Evolutionary conservation across 2,113 vertebrate genomes (phyloP).

Genomic region (Eubucco bourcierii): DNA sequence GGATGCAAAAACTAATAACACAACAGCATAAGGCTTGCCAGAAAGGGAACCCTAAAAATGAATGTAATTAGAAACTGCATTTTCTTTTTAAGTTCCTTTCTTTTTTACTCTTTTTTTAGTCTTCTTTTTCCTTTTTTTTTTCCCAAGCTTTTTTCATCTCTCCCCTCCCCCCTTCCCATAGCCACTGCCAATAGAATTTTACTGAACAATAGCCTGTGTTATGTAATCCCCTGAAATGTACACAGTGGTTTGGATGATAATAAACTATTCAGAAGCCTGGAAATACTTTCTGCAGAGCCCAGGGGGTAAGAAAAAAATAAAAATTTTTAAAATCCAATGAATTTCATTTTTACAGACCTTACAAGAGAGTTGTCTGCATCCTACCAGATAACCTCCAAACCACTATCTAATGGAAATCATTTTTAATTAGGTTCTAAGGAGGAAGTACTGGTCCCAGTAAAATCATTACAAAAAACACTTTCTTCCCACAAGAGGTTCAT

Average conservation of each 20-base stretch:
- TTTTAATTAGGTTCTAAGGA: slow-evolving; percentile 1
- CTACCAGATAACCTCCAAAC: not conserved
- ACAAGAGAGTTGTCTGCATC: not conserved
- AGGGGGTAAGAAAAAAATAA: not conserved
- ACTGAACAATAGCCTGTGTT: slow-evolving; percentile 15
- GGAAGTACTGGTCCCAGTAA: not conserved
- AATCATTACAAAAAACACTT: slow-evolving; percentile 7
- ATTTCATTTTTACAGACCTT: slow-evolving; percentile 35
- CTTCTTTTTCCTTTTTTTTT: not conserved
- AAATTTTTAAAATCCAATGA: not conserved
- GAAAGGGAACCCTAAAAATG: not conserved
- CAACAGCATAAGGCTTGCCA: not conserved
- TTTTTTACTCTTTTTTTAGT: not conserved
- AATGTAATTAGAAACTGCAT: not conserved
- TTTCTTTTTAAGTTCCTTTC: not conserved
- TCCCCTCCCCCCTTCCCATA: not conserved
- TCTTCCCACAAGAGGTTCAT: not conserved
- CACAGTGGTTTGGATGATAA: slow-evolving; percentile 12
- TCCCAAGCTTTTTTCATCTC: not conserved
- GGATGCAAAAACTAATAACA: no score
- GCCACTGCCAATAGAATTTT: not conserved
- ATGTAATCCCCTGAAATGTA: slow-evolving; percentile 12
- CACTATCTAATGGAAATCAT: not conserved
- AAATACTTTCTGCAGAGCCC: slow-evolving; percentile 27
- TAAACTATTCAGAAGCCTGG: slow-evolving; percentile 16